These are phyloP conservation scores for Drosophila serrata DNA, from an alignment of 1,140 invertebrate genomes.

Conservation along the genomic window DNA sequence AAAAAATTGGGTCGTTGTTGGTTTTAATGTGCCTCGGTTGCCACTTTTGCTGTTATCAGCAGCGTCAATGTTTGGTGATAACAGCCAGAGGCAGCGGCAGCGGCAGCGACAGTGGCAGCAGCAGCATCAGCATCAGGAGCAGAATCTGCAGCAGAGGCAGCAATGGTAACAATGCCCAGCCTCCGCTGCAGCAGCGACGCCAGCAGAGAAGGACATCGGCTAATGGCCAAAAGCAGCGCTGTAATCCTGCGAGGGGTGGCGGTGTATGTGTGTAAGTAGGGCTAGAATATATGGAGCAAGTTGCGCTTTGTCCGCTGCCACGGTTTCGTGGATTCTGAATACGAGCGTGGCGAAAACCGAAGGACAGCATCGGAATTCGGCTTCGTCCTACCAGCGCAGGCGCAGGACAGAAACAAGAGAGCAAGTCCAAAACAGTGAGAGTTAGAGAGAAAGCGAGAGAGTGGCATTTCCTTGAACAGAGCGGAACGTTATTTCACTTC, in stretches of 20 bases:
- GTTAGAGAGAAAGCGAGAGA: constrained; percentile 2
- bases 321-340: constrained; percentile 26
- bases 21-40: constrained; percentile 70
- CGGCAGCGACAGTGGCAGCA: constrained; percentile 23
- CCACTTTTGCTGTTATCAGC: constrained; percentile 76
- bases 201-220: constrained; percentile 53
- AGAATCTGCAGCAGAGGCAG: constrained; percentile 21
- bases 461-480: neutral
- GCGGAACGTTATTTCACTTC: constrained; percentile 40
- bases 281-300: constrained; percentile 80
- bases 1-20: constrained; percentile 74
- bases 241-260: constrained; percentile 58
- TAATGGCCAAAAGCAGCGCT: constrained; percentile 54
- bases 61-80: constrained; percentile 69
- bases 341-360: constrained; percentile 24
- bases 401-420: constrained; percentile 9
- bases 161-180: constrained; percentile 48
- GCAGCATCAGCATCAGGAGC: constrained; percentile 14
- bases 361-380: constrained; percentile 41
- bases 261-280: constrained; percentile 76
- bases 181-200: constrained; percentile 44
- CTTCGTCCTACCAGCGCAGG: constrained; percentile 50
- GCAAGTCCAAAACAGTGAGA: neutral
- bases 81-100: constrained; percentile 56
- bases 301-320: constrained; percentile 64